Evolutionary conservation across 2,113 vertebrate genomes (phyloP), one percentile per base, ranked within the genome.

Genomic region (Entomyzon cyanotis): DNA sequence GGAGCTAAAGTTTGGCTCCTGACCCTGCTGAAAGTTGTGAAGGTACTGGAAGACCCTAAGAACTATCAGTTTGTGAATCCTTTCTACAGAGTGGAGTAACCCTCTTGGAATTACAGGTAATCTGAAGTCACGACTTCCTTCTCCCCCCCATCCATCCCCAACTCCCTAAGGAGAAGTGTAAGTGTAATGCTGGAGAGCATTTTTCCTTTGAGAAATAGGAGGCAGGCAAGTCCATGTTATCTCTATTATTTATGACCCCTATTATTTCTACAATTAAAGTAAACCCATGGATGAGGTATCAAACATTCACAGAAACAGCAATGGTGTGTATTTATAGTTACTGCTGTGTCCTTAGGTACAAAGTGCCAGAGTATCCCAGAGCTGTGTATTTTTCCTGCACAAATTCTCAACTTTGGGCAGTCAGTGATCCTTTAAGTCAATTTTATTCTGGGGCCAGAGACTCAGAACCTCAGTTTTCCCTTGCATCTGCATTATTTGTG

Each of bases 261-360:
- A 6, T 50, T 59, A n/a, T 39, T 53, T 35, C 39, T 78, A 12
- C 10, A 70, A 3, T n/a, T 52, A 39, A 79, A 60, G 4, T 24
- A 63, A 84, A 58, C 4, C 16, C 14, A 25, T 2, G 42, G 59
- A 53, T 24, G 35, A 84, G 30, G 6, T 37, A 35, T 39, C 15
- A 24, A n/a, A 53, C 30, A 46, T 20, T 67, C 18, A 35, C 31
- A 79, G 53, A 89, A 69, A 73, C 12, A 49, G 10, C 3, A 39
- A 5, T 0, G 0, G 10, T 21, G 17, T 56, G 3, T 35, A 3
- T 47, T 5, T 20, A 11, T 12, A 64, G 20, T 55, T 92, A n/a
- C 35, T 23, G 3, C 15, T 76, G 18, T 35, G 49, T 16, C 24
- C 30, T 7, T 4, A 69, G 42, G 69, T 7, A 35, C 3, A 27